Evolutionary conservation across 2,113 vertebrate species (phyloP), one percentile per base, ranked within the genome.

Genomic region (Rhinolophus ferrumequinum): DNA sequence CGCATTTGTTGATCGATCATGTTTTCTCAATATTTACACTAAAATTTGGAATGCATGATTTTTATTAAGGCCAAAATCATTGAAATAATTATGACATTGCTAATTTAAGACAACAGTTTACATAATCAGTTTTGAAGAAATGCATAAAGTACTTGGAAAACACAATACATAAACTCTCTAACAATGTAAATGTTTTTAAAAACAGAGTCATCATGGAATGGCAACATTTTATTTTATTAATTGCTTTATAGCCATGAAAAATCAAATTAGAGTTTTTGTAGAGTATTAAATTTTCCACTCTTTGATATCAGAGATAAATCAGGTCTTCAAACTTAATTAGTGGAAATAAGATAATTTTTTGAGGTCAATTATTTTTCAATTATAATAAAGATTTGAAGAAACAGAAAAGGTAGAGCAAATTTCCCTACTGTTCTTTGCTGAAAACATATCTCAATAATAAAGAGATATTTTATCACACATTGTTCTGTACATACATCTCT

Each of bases 251-350:
- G 21, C 13, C 52, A 69, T 84, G 41, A 70, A 90, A 90, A 90
- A 84, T 44, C 94, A 83, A 77, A 75, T 62, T 92, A 72, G 6
- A 35, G 6, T 47, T 93, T 76, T 54, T 76, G 2, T 30, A 18
- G 1, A 44, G 4, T 24, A 94, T 84, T 94, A 80, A 2, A 72
- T 70, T 87, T 83, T 62, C 14, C 0, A 67, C 4, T 75, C 44
- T 44, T 81, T 87, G 33, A 38, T 76, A 93, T 76, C 11, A 93
- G 26, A 75, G 30, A 44, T 82, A 79, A 95, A 92, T 64, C 38
- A 77, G 11, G 66, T 80, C n/a, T 93, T 90, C 79, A 94, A 82
- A 41, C 1, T 60, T 93, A 90, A 56, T 54, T 77, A 94, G 8
- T 38, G 28, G 56, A 30, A 87, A 69, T 56, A 77, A 44, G 5